Percentiles rank a stretch among this genome's conserved stretches.
Conservation (phyloP, 2,888 invertebrate species). For the Drosophila rubida region DNA sequence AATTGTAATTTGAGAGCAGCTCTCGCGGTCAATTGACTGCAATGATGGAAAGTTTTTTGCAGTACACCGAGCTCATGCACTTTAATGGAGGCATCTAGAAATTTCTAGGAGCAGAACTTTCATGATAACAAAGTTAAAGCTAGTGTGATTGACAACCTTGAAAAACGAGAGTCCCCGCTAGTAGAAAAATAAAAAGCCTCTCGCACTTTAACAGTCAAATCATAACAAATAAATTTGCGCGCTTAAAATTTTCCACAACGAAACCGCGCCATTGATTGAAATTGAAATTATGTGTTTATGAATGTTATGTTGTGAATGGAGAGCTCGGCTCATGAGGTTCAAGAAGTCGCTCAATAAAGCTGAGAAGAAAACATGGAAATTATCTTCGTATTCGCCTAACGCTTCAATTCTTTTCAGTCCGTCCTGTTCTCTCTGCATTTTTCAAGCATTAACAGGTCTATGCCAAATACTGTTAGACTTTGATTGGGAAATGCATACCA, state of each 20-base stretch:
- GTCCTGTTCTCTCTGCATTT: slow-evolving; percentile 19
- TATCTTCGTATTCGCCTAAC: background rate
- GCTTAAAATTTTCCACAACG: slow-evolving; percentile 45
- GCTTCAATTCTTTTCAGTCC: background rate
- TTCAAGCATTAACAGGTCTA: slow-evolving; percentile 30
- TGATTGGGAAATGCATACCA: background rate
- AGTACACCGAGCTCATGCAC: slow-evolving; percentile 1
- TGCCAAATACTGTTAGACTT: slow-evolving; percentile 17
- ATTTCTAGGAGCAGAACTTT: slow-evolving; percentile 36
- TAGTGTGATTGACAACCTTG: slow-evolving; percentile 41
- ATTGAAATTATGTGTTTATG: slow-evolving; percentile 30
- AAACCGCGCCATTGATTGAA: slow-evolving; percentile 42
- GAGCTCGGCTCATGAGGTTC: slow-evolving; percentile 10
- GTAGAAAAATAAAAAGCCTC: slow-evolving; percentile 1
- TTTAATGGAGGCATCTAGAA: slow-evolving; percentile 41
- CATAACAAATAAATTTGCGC: slow-evolving; percentile 44
- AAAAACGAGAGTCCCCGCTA: slow-evolving; percentile 11
- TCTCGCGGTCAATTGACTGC: slow-evolving; percentile 60
- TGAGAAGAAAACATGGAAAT: slow-evolving; percentile 28
- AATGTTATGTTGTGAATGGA: slow-evolving; percentile 10
- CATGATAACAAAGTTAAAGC: slow-evolving; percentile 19
- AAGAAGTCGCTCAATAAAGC: slow-evolving; percentile 7
- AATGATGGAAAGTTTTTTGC: slow-evolving; percentile 71
- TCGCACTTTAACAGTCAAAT: slow-evolving; percentile 15
- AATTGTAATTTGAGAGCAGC: slow-evolving; percentile 60